phyloP scores from a whole-genome alignment of 2,113 vertebrate genomes.

The Geococcyx californianus region DNA sequence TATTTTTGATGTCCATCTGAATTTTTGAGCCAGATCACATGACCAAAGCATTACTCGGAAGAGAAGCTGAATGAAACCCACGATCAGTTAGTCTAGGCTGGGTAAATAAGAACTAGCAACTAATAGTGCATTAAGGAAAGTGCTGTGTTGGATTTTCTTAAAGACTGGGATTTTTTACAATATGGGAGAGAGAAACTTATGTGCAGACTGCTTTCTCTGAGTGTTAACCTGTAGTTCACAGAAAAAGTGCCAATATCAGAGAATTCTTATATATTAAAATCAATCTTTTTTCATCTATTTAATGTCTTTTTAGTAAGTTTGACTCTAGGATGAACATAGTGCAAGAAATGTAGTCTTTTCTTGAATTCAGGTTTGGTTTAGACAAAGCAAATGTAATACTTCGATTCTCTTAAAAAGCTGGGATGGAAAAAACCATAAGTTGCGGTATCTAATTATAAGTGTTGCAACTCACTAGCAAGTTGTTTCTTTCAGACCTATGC shows the following conservation, averaged over 20 bases:
- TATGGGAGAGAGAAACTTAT: neutral
- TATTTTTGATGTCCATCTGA: neutral
- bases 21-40: neutral
- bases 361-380: neutral
- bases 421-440: neutral
- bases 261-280: neutral
- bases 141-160: neutral
- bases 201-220: neutral
- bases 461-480: neutral
- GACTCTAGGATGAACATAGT: neutral
- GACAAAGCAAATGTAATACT: neutral
- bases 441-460: neutral
- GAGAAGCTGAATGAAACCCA: neutral
- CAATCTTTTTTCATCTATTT: neutral
- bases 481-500: neutral
- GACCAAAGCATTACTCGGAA: neutral
- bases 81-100: neutral
- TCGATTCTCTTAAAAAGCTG: neutral
- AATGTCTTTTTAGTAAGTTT: neutral
- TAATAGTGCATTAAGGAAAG: neutral
- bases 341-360: neutral
- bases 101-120: neutral
- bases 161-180: neutral
- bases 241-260: neutral
- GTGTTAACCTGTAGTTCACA: neutral